phyloP scores from a whole-genome alignment of 2,113 vertebrate species.

The Labrus mixtus region DNA sequence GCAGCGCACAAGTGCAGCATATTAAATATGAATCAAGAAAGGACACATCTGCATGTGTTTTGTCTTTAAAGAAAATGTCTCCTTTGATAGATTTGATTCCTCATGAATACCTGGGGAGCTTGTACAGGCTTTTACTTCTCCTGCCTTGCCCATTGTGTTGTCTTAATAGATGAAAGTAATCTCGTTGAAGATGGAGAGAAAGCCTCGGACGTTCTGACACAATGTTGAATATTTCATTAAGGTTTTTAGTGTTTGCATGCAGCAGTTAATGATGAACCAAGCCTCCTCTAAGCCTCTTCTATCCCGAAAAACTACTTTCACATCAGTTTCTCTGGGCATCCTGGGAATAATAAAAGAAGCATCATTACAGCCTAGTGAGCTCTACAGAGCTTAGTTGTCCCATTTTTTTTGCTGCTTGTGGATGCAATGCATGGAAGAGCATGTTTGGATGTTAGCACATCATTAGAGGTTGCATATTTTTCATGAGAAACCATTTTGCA shows the following conservation, averaged over 20 bases:
- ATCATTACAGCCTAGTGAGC: constrained; percentile 26
- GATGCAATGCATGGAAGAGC: background rate
- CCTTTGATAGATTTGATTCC: constrained; percentile 50
- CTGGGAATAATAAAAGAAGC: constrained; percentile 30
- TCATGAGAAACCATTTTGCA: background rate
- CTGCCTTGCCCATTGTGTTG: constrained; percentile 49
- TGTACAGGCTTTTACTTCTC: constrained; percentile 50
- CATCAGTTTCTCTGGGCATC: constrained; percentile 21
- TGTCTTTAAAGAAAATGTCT: constrained; percentile 36
- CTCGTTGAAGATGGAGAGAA: constrained; percentile 43
- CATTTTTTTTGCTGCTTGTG: background rate
- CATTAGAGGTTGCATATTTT: background rate
- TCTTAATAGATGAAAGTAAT: constrained; percentile 69
- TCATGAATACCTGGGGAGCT: constrained; percentile 53
- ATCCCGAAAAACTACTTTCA: constrained; percentile 24
- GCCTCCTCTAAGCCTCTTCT: constrained; percentile 15
- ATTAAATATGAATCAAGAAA: constrained; percentile 72
- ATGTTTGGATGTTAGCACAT: background rate
- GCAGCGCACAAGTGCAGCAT: constrained; percentile 17
- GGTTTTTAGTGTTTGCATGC: constrained; percentile 47
- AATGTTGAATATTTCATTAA: constrained; percentile 74
- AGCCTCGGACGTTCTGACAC: constrained; percentile 53
- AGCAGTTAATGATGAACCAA: constrained; percentile 56
- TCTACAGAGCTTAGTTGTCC: background rate
- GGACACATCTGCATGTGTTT: constrained; percentile 57